Base-by-base conservation (phyloP, 2,113 vertebrate genomes). In the Alexandromys fortis region DNA sequence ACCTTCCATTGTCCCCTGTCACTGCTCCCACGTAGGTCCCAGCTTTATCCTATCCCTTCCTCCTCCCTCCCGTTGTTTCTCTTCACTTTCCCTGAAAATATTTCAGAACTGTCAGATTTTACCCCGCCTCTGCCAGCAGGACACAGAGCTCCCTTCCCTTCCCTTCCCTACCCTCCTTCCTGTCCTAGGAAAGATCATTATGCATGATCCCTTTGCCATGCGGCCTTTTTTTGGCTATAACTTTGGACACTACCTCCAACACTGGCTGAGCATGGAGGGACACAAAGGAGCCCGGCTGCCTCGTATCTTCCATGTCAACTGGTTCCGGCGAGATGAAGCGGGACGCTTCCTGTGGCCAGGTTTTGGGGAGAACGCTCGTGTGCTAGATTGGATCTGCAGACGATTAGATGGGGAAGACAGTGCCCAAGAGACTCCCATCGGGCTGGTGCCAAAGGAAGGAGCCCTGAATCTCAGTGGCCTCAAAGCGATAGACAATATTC, bases 161-260 rank as follows among this genome's bases (percentile, higher is more conserved):
- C 16, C 35, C 86, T 95, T 94, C 91, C 86, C 33, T 2, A 42
- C 38, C 14, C 6, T 70, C 45, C n/a, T 86, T 33, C 19, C 30
- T 70, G 42, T 86, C 82, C 21, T 91, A 98, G 98, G 98, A 13
- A 99, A 98, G 95, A 90, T 95, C 88, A 98, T 99, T 96, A 98
- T 99, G 98, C 98, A 99, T 0, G 98, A 99, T 90, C 98, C 98
- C 52, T 98, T 99, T 92, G 98, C 98, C 94, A 98, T 98, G 98
- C 96, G 98, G 13, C 98, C 98, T 5, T 98, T 98, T 97, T 98
- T 98, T 1, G 98, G 98, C 49, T 98, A 98, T 97, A 99, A 99
- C 94, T 98, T 98, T 35, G 98, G 98, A 58, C 96, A 22, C 77
- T 98, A 98, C 94, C 95, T 99, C 33, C 98, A 98, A 83, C 98